Base-by-base conservation (phyloP, 2,888 invertebrate species). In the Dolichomitus sp. region DNA sequence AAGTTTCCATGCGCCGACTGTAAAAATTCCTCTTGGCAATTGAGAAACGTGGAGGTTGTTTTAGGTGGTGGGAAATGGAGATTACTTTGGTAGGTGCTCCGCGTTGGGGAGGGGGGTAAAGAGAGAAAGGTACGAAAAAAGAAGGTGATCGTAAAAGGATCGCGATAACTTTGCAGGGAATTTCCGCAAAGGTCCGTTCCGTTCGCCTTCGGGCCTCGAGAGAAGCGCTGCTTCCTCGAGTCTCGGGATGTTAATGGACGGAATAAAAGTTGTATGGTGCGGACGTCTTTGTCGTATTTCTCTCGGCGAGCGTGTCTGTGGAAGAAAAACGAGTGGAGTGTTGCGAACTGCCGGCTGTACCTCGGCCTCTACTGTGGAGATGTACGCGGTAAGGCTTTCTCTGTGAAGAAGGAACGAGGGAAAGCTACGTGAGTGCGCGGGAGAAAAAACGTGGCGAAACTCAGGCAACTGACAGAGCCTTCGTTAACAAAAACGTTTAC, bases 271-370 rank as follows among this genome's bases (percentile, higher is more conserved):
- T 77, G 81, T 81, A 81, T 81, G 81, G 81, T 45, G 54, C 68
- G 81, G 81, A 81, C 81, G 81, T 73, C 81, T 81, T 63, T 77
- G 77, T 77, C 77, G 77, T 81, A 81, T 81, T 77, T 81, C 73
- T 77, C 65, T 57, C 40, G 57, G 45, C 69, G 27, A 72, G 50
- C 61, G 69, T 54, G 80, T 76, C 83, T 83, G 83, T 59, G 72
- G 52, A 80, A 83, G 83, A 83, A 74, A 79, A 83, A 83, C 80
- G 83, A 76, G 75, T 72, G 75, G 83, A 79, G 83, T 83, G 83
- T 83, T 83, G 83, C 76, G 75, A 83, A 83, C 83, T 83, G 78
- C 75, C 76, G 65, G 59, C 69, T 80, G 72, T 83, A 76, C 57
- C 23, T 27, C 69, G 54, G 61, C 61, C 70, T 73, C 52, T 66